phyloP scores from a whole-genome alignment of 2,113 vertebrate genomes.

The Picathartes gymnocephalus region DNA sequence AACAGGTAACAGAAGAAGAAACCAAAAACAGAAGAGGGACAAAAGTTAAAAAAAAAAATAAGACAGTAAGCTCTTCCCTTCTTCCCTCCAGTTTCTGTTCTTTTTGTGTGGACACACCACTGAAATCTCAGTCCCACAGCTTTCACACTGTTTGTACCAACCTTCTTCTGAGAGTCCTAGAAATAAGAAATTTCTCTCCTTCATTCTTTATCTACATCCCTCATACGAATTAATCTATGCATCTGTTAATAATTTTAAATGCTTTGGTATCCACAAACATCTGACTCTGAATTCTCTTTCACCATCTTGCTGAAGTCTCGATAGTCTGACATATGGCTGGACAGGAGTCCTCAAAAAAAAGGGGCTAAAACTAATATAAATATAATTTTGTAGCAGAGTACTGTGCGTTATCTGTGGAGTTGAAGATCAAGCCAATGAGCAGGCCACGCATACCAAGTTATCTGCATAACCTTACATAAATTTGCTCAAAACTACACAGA shows the following conservation, averaged over 20 bases:
- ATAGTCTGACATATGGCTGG: neutral
- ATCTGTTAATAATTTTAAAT: constrained; percentile 3
- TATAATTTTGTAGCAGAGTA: neutral
- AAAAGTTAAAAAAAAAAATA: neutral
- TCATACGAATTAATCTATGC: neutral
- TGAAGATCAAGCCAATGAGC: neutral
- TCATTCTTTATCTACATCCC: neutral
- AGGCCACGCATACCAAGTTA: neutral
- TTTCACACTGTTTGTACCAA: neutral
- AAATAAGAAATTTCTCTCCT: neutral
- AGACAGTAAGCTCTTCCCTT: neutral
- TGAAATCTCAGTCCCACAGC: neutral
- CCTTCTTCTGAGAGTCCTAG: neutral
- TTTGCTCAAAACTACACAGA: neutral
- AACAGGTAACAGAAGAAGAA: neutral
- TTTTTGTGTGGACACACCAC: neutral
- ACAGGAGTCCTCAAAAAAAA: neutral
- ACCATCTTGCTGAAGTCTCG: neutral
- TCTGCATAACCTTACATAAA: neutral
- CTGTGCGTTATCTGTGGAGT: neutral
- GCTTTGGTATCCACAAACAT: neutral
- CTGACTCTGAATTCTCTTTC: neutral
- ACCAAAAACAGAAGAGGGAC: neutral
- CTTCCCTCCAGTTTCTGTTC: neutral
- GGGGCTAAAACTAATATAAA: neutral